Conservation (phyloP, 2,797 vertebrate species). For the Crenuchus spilurus region DNA sequence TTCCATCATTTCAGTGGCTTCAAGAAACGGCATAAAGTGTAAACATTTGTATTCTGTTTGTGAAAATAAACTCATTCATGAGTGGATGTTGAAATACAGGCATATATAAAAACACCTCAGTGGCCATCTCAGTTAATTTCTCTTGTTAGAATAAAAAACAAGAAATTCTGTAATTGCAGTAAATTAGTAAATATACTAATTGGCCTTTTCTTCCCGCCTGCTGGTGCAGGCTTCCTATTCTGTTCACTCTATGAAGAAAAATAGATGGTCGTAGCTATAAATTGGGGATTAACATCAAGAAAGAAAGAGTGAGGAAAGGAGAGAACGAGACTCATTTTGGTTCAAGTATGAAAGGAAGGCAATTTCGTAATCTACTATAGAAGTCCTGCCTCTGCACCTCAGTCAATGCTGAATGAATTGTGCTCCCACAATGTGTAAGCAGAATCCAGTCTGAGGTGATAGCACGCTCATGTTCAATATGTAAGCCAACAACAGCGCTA, state of each 20-base stretch:
- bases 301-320: background rate
- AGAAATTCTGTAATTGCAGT: background rate
- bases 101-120: background rate
- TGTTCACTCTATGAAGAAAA: background rate
- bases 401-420: slow-evolving; percentile 35
- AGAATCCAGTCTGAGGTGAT: slow-evolving; percentile 26
- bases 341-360: slow-evolving; percentile 20
- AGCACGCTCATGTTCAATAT: slow-evolving; percentile 17
- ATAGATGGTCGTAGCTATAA: background rate
- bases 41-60: background rate
- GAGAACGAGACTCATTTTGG: background rate
- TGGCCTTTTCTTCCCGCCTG: background rate
- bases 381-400: background rate
- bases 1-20: slow-evolving; percentile 7
- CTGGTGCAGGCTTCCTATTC: background rate
- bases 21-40: background rate
- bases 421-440: slow-evolving; percentile 24
- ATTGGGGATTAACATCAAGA: background rate
- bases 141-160: background rate
- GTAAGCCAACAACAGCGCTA: slow-evolving; percentile 38
- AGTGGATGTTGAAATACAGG: background rate
- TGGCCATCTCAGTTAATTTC: background rate
- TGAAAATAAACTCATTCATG: background rate
- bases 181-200: background rate
- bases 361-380: slow-evolving; percentile 43